Base-by-base conservation (phyloP, 2,888 invertebrate genomes). In the Ectemnius cavifrons region DNA sequence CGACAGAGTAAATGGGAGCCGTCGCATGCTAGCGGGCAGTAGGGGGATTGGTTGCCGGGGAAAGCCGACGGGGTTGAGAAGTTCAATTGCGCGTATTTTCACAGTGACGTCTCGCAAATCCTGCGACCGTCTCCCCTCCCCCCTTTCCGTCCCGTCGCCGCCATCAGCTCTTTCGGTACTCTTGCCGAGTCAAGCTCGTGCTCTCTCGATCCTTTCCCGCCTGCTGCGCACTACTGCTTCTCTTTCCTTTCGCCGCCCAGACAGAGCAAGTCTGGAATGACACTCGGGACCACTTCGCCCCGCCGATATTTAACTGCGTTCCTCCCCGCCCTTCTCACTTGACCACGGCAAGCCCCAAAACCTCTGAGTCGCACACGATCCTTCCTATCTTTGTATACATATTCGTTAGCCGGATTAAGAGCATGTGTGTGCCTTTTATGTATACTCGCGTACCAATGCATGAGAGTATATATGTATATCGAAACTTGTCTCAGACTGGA, bases 31-130 rank as follows among this genome's bases (percentile, higher is more conserved):
- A 57, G 64, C 70, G 76, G 45, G 60, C 37, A 59, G 69, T 59
- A 20, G 78, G 72, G 78, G 67, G 73, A 77, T 78, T 72, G 80
- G 81, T 73, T 67, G 78, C 75, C 56, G 76, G 77, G 80, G 79
- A 80, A 82, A 84, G 82, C 84, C 82, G 87, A 86, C 82, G 87
- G 87, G 88, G 87, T 89, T 89, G 90, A 89, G 90, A 90, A 90
- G 90, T 90, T 90, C 89, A 90, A 90, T 90, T 90, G 90, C 90
- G 89, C 90, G 90, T 90, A 89, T 89, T 90, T 90, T 90, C 87
- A 86, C 84, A 85, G 85, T 87, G 88, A 87, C 89, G 87, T 89
- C 87, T 89, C 89, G 86, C 88, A 88, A 88, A 89, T 88, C 88
- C 88, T 86, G 85, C 87, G 70, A 85, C 80, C 82, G 68, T 78